phyloP scores from a whole-genome alignment of 2,888 invertebrate species.

The Polydesmus complanatus region DNA sequence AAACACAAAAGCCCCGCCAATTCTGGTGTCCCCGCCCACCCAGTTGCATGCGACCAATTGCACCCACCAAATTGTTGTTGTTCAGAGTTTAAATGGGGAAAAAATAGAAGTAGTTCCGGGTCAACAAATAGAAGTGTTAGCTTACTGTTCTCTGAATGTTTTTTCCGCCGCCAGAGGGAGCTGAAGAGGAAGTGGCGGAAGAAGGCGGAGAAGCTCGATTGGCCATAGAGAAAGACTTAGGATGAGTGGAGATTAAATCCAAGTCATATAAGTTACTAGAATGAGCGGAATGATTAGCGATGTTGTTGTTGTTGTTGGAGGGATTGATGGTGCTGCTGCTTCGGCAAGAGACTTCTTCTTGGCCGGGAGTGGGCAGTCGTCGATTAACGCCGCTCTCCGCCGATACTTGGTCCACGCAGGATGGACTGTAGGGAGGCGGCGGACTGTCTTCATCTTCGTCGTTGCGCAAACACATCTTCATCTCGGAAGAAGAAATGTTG shows the following conservation, averaged over 20 bases:
- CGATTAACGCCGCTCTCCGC: neutral
- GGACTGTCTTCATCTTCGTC: slow-evolving; percentile 12
- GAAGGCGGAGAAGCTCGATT: neutral
- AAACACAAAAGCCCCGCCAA: neutral
- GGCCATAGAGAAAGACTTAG: neutral
- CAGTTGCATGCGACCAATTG: no score
- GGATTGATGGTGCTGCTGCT: neutral
- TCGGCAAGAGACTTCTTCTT: neutral
- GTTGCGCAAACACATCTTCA: slow-evolving; percentile 3
- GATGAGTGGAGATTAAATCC: slow-evolving; percentile 8
- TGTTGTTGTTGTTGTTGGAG: no score
- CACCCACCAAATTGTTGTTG: no score
- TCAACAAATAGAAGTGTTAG: no score
- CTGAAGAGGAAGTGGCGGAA: neutral
- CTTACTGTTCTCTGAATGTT: no score
- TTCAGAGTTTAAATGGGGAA: no score
- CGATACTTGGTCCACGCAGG: neutral
- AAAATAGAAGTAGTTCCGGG: no score
- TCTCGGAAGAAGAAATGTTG: slow-evolving; percentile 12
- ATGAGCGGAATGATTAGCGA: no score
- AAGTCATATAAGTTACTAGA: neutral
- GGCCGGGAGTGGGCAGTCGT: neutral
- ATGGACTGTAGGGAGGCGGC: slow-evolving; percentile 15
- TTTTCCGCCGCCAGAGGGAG: no score
- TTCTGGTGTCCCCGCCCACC: no score